These are phyloP conservation scores for Folsomia candida DNA, from an alignment of 2,888 invertebrate species.

Conservation along the genomic window DNA sequence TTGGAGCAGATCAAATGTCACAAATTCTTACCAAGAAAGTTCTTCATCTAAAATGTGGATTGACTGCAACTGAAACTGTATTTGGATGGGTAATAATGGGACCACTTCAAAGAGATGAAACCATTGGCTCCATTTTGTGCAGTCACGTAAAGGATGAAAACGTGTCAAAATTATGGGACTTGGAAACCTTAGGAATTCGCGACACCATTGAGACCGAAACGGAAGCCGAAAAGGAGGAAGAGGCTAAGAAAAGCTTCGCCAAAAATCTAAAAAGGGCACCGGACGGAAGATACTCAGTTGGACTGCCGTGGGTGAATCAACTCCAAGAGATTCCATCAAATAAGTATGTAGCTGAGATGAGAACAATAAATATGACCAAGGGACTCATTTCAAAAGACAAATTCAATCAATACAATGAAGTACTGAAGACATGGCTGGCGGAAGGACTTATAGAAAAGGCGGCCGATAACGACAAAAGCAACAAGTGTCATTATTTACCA, in stretches of 20 bases:
- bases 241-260: slow-evolving; percentile 15
- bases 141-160: background rate
- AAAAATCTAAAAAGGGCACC: slow-evolving; percentile 5
- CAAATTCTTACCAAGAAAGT: slow-evolving; percentile 23
- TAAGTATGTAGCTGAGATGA: slow-evolving; percentile 13
- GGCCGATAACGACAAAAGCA: background rate
- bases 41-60: slow-evolving; percentile 20
- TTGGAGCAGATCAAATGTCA: slow-evolving; percentile 25
- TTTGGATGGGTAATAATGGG: slow-evolving; percentile 30
- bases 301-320: slow-evolving; percentile 25
- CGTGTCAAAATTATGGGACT: slow-evolving; percentile 21
- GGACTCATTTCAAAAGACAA: slow-evolving; percentile 1
- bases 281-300: slow-evolving; percentile 26
- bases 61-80: slow-evolving; percentile 28
- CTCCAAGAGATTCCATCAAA: slow-evolving; percentile 17
- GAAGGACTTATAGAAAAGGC: slow-evolving; percentile 51
- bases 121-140: background rate
- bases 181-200: slow-evolving; percentile 29
- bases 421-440: slow-evolving; percentile 27
- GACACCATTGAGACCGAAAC: slow-evolving; percentile 18
- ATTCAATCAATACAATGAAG: slow-evolving; percentile 14
- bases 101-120: background rate
- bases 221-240: slow-evolving; percentile 13
- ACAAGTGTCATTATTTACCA: slow-evolving; percentile 18
- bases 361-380: slow-evolving; percentile 11